Percentiles rank a stretch among this genome's conserved stretches.
Evolutionary conservation across 2,797 vertebrate species (phyloP).

Genomic region (Malacoctenus gilli): DNA sequence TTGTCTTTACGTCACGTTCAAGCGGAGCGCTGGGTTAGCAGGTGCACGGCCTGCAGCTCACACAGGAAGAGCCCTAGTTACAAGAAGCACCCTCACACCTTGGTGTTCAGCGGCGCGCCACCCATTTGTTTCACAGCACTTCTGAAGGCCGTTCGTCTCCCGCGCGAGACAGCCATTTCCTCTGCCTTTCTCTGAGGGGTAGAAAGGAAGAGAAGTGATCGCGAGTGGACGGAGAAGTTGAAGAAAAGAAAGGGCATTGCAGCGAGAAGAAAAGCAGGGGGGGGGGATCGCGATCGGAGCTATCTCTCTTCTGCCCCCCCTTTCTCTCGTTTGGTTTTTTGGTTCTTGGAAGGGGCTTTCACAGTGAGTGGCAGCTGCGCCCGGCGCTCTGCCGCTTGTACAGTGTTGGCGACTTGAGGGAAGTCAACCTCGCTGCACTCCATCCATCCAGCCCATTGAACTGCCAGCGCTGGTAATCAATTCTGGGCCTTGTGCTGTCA

Average conservation of each 20-base stretch:
- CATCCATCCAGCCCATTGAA: conserved; percentile 85
- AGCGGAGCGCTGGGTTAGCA: conserved; percentile 21
- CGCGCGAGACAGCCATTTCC: conserved; percentile 52
- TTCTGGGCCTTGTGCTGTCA: conserved; percentile 88
- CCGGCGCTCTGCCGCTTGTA: conserved; percentile 53
- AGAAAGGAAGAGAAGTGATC: conserved; percentile 13
- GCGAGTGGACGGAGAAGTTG: conserved; percentile 22
- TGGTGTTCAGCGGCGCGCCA: conserved; percentile 7
- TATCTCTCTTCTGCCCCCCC: conserved; percentile 30
- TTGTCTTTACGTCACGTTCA: conserved; percentile 35
- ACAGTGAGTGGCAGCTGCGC: conserved; percentile 70
- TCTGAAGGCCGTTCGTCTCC: conserved; percentile 50
- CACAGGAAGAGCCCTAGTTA: conserved; percentile 51
- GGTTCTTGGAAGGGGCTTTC: conserved; percentile 52
- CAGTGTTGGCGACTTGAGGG: conserved; percentile 68
- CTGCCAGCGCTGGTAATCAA: conserved; percentile 87
- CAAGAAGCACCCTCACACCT: conserved; percentile 33
- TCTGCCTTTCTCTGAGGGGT: conserved; percentile 28
- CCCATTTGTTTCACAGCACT: conserved; percentile 33
- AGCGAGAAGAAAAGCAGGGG: conserved; percentile 16
- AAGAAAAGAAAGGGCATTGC: conserved; percentile 22
- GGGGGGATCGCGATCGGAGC: conserved; percentile 21
- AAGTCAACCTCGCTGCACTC: conserved; percentile 79
- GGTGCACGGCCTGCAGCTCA: conserved; percentile 23
- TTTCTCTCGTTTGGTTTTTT: conserved; percentile 29